phyloP scores from a whole-genome alignment of 2,888 invertebrate species.

The Leptinotarsa tumamoca region DNA sequence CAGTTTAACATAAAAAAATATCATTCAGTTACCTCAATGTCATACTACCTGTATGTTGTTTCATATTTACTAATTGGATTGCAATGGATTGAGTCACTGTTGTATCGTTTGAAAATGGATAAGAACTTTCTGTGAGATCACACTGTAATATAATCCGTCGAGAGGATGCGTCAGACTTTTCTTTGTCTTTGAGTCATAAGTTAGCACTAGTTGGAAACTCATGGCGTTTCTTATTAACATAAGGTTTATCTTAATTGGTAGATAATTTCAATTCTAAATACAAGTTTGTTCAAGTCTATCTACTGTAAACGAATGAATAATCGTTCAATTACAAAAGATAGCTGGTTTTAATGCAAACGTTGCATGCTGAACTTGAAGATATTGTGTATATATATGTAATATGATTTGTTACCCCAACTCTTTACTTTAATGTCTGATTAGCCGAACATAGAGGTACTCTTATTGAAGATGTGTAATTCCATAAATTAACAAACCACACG shows the following conservation, averaged over 20 bases:
- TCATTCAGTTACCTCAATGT: too few relatives aligned
- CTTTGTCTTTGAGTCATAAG: not conserved
- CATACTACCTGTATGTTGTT: too few relatives aligned
- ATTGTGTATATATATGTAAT: not conserved
- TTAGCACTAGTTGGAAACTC: not conserved
- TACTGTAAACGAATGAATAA: constrained; percentile 18
- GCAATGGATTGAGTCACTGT: too few relatives aligned
- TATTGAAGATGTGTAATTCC: not conserved
- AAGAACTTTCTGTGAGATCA: too few relatives aligned
- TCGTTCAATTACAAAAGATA: not conserved
- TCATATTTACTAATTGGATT: too few relatives aligned
- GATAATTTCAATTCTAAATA: not conserved
- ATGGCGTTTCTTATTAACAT: not conserved
- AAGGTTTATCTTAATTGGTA: constrained; percentile 9
- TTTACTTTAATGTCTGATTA: not conserved
- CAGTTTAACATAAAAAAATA: too few relatives aligned
- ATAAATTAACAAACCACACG: not conserved
- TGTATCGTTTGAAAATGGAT: too few relatives aligned
- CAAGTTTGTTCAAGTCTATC: constrained; percentile 9
- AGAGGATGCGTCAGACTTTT: not conserved
- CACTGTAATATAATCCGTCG: too few relatives aligned
- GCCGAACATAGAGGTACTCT: not conserved
- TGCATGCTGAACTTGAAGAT: not conserved
- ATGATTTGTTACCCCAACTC: not conserved
- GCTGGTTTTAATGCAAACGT: constrained; percentile 2